Percentiles rank a stretch among this genome's conserved stretches.
Conservation (phyloP, 1,140 invertebrate species). For the Olivierus martensii region DNA sequence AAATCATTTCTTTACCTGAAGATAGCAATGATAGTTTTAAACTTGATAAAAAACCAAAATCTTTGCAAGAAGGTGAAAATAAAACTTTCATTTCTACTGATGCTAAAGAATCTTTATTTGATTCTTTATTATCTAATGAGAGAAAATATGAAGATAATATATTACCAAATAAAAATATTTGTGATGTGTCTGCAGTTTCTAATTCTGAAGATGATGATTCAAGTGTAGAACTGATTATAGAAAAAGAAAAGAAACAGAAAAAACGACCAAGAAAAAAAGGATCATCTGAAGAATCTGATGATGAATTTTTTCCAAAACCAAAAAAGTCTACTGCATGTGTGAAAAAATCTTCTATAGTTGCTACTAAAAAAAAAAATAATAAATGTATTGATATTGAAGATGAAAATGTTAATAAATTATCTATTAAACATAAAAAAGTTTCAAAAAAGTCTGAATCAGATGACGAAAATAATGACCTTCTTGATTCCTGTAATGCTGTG, state of each 20-base stretch:
- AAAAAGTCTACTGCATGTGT: constrained; percentile 15
- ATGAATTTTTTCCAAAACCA: constrained; percentile 19
- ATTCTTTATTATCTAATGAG: constrained; percentile 6
- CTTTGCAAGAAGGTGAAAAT: constrained; percentile 13
- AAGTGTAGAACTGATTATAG: constrained; percentile 11
- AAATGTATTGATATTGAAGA: constrained; percentile 27
- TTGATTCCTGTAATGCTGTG: not conserved
- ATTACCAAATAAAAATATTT: constrained; percentile 20
- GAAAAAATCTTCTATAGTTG: constrained; percentile 23
- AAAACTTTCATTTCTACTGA: too few relatives aligned
- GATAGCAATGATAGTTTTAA: constrained; percentile 12
- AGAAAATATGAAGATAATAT: constrained; percentile 27
- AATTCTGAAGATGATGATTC: constrained; percentile 6
- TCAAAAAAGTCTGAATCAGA: constrained; percentile 17
- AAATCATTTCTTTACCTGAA: constrained; percentile 15
- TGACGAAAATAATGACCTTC: not conserved
- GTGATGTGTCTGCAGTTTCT: not conserved
- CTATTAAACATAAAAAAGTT: constrained; percentile 15
- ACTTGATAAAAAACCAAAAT: constrained; percentile 3
- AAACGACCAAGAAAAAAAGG: constrained; percentile 17
- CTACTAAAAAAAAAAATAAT: constrained; percentile 24
- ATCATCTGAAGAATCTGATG: constrained; percentile 19
- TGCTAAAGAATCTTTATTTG: constrained; percentile 9
- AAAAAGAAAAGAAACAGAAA: constrained; percentile 22
- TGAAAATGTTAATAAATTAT: constrained; percentile 18